A percentile compares a stretch with the other conserved stretches of the same genome.
Conservation (phyloP, 2,888 invertebrate genomes). For the Eupithecia vulgata region DNA sequence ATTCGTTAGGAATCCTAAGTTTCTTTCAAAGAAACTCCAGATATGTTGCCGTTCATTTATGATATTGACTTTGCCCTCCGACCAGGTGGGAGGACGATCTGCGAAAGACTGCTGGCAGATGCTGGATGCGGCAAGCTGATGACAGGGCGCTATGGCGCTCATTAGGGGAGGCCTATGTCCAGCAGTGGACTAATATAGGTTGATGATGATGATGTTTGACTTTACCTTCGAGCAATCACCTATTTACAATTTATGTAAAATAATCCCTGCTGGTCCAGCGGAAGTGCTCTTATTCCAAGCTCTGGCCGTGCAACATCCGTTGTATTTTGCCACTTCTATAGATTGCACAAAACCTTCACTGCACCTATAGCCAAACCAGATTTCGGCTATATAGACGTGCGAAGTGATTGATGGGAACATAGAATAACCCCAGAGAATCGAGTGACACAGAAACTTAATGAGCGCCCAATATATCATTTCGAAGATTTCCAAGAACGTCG, state of each 20-base stretch:
- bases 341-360: slow-evolving; percentile 33
- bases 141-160: no score
- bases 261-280: slow-evolving; percentile 56
- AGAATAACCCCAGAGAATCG: slow-evolving; percentile 24
- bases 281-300: slow-evolving; percentile 69
- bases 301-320: slow-evolving; percentile 69
- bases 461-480: slow-evolving; percentile 32
- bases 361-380: slow-evolving; percentile 14
- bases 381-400: slow-evolving; percentile 18
- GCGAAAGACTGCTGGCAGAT: no score
- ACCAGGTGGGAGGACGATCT: no score
- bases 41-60: neutral
- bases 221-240: neutral
- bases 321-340: slow-evolving; percentile 66
- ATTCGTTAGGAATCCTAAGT: no score
- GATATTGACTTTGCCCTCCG: no score
- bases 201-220: no score
- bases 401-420: slow-evolving; percentile 28
- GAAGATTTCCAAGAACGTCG: slow-evolving; percentile 38
- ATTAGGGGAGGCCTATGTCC: no score
- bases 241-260: slow-evolving; percentile 44
- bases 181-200: no score
- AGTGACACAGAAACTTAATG: slow-evolving; percentile 41
- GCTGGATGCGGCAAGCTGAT: no score
- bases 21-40: no score